phyloP scores from a whole-genome alignment of 2,113 vertebrate genomes.

The Fregetta grallaria region DNA sequence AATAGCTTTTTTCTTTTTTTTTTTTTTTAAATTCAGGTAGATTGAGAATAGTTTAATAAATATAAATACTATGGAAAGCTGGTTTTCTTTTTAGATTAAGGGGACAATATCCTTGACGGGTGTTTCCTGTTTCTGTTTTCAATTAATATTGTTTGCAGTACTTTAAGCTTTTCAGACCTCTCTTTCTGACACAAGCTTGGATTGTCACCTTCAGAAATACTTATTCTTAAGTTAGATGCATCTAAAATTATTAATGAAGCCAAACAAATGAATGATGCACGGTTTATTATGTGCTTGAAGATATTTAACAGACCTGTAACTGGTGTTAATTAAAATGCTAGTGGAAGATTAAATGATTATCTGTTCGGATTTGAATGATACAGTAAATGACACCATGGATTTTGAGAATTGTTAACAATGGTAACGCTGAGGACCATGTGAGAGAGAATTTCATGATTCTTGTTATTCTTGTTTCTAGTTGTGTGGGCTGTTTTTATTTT shows the following conservation, averaged over 20 bases:
- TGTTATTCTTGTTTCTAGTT: not conserved
- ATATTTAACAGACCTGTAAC: not conserved
- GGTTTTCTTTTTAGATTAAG: not conserved
- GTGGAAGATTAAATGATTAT: not conserved
- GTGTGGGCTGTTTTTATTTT: not conserved
- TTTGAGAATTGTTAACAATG: not conserved
- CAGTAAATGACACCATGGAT: not conserved
- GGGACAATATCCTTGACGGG: not conserved
- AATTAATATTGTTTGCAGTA: not conserved
- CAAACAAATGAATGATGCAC: not conserved
- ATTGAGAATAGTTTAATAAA: not conserved
- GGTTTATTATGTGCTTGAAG: not conserved
- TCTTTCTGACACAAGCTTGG: not conserved
- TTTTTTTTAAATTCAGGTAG: not conserved
- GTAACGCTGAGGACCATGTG: not conserved
- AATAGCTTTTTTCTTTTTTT: not conserved
- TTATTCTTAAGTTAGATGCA: not conserved
- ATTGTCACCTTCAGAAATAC: not conserved
- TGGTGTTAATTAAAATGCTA: not conserved
- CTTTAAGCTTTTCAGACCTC: not conserved
- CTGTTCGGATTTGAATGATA: not conserved
- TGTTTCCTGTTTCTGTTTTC: slow-evolving; percentile 24
- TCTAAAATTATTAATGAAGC: not conserved
- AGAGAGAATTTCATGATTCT: not conserved
- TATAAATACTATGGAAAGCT: not conserved